Evolutionary conservation across 2,888 invertebrate genomes (phyloP).

Genomic region (Xylophagus ater): DNA sequence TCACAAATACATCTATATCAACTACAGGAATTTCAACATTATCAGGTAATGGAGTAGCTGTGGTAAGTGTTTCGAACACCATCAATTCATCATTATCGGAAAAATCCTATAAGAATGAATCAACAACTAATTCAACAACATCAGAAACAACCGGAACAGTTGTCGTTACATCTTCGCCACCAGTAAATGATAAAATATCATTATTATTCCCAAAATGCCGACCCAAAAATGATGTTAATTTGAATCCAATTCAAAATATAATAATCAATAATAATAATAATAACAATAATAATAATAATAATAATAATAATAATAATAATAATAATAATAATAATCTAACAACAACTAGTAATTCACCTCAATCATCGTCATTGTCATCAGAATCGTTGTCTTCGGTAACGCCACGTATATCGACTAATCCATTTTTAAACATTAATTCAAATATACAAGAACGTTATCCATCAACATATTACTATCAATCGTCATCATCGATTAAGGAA

Average conservation of each 20-base stretch:
- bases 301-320: slow-evolving; percentile 1
- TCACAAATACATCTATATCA: too few relatives aligned
- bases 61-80: too few relatives aligned
- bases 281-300: slow-evolving; percentile 7
- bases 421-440: slow-evolving; percentile 29
- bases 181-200: slow-evolving; percentile 62
- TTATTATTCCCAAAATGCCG: slow-evolving; percentile 80
- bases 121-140: slow-evolving; percentile 9
- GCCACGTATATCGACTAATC: slow-evolving; percentile 38
- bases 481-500: slow-evolving; percentile 8
- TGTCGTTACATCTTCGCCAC: slow-evolving; percentile 44
- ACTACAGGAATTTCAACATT: too few relatives aligned
- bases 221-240: slow-evolving; percentile 51
- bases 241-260: slow-evolving; percentile 32
- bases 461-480: slow-evolving; percentile 6
- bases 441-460: slow-evolving; percentile 11
- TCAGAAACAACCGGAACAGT: not conserved
- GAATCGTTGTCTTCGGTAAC: slow-evolving; percentile 37
- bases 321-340: too few relatives aligned
- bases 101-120: too few relatives aligned
- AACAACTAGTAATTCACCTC: slow-evolving; percentile 33
- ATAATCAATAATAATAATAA: slow-evolving; percentile 3
- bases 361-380: slow-evolving; percentile 35
- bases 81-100: too few relatives aligned
- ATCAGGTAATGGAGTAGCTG: too few relatives aligned